A percentile compares a stretch with the other conserved stretches of the same genome.
Evolutionary conservation across 1,140 invertebrate genomes (phyloP).

Genomic region (Brachionus angularis): DNA sequence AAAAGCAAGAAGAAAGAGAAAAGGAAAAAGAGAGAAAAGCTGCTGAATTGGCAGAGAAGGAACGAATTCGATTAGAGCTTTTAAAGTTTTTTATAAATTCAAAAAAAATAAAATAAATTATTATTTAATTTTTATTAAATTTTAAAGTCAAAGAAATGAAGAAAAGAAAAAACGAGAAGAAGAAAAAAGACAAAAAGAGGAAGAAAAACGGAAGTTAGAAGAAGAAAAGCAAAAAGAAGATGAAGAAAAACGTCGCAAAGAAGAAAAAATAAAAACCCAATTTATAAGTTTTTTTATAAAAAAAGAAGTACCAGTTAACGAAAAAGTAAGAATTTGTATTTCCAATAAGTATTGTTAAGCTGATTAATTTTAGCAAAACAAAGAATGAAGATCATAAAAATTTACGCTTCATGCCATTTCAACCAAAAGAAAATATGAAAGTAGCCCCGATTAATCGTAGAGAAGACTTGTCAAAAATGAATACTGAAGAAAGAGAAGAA

Average conservation of each 20-base stretch:
- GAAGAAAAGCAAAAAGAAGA: constrained; percentile 31
- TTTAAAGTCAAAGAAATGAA: not conserved
- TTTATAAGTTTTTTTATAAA: constrained; percentile 42
- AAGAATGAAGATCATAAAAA: constrained; percentile 12
- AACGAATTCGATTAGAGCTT: constrained; percentile 3
- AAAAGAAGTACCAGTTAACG: constrained; percentile 16
- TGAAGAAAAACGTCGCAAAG: constrained; percentile 36
- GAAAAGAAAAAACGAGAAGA: constrained; percentile 30
- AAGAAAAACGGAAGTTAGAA: constrained; percentile 40
- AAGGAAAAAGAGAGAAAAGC: constrained; percentile 38
- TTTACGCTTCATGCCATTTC: constrained; percentile 38
- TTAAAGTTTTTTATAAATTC: constrained; percentile 5
- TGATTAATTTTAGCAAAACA: not conserved
- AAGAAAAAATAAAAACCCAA: constrained; percentile 17
- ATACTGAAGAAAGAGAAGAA: not conserved
- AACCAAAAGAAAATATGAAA: constrained; percentile 39
- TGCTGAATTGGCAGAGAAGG: constrained; percentile 31
- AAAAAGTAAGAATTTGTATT: constrained; percentile 1
- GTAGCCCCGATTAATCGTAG: not conserved
- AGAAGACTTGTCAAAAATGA: not conserved
- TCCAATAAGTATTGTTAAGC: not conserved
- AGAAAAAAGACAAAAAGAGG: constrained; percentile 38
- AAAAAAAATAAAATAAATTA: not conserved
- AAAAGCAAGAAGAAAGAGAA: constrained; percentile 21
- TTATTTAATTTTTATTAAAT: not conserved